These are phyloP conservation scores for Abrostola triplasia DNA, from an alignment of 2,888 invertebrate genomes.

Conservation along the genomic window DNA sequence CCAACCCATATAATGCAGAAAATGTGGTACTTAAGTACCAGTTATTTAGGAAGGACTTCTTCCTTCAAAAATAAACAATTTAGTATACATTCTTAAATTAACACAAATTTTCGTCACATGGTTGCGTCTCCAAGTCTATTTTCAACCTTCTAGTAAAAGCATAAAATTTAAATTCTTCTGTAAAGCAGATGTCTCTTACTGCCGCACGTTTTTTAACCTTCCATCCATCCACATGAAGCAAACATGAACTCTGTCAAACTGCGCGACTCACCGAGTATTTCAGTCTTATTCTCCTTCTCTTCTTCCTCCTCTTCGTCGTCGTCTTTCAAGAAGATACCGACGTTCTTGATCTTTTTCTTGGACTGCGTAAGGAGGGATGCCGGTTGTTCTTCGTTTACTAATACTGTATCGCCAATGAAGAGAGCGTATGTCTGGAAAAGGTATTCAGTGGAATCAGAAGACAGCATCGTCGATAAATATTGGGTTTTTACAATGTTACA, in stretches of 20 bases:
- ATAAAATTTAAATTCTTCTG: conserved; percentile 8
- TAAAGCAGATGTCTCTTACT: not conserved
- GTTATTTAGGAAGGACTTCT: not conserved
- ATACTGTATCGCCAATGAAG: conserved; percentile 98
- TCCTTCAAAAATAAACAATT: not conserved
- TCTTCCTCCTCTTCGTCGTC: conserved; percentile 95
- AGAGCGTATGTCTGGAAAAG: conserved; percentile 92
- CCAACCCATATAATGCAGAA: conserved; percentile 8
- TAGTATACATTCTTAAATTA: too few species aligned
- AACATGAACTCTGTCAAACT: conserved; percentile 15
- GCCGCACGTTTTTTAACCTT: conserved; percentile 14
- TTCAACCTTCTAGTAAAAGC: not conserved
- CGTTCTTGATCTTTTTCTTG: conserved; percentile 98
- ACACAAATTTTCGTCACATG: not conserved
- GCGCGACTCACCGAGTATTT: conserved; percentile 89
- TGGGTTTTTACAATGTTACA: too few species aligned
- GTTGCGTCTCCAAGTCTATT: not conserved
- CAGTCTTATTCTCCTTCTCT: conserved; percentile 92
- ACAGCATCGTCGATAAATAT: too few species aligned
- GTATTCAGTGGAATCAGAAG: not conserved
- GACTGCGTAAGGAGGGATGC: conserved; percentile 96
- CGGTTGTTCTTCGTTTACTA: conserved; percentile 96
- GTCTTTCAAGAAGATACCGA: conserved; percentile 98
- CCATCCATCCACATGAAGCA: conserved; percentile 1
- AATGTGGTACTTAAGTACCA: not conserved